Conservation (phyloP, 2,888 invertebrate genomes). For the Agapostemon virescens region DNA sequence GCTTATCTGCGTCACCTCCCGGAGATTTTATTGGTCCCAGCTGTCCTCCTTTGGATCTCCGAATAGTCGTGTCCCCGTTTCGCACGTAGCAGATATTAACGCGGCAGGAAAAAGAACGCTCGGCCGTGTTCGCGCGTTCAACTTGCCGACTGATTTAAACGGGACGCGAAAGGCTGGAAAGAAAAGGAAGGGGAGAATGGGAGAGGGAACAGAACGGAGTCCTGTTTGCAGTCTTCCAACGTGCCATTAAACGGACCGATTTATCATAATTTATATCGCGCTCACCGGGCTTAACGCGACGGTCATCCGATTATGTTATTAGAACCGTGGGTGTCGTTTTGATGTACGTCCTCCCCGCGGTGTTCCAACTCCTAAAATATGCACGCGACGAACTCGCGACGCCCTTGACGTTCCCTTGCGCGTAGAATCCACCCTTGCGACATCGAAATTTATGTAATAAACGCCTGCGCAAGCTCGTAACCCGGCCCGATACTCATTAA, state of each 20-base stretch:
- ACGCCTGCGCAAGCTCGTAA: neutral
- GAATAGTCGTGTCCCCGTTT: neutral
- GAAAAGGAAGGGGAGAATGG: neutral
- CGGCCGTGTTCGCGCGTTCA: neutral
- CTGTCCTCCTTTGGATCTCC: conserved; percentile 21
- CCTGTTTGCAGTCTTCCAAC: conserved; percentile 39
- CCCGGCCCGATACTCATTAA: conserved; percentile 34
- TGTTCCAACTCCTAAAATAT: conserved; percentile 53
- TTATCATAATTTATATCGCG: conserved; percentile 67
- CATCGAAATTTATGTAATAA: conserved; percentile 30
- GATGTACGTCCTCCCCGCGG: conserved; percentile 63
- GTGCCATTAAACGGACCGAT: conserved; percentile 42
- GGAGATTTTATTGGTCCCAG: conserved; percentile 46
- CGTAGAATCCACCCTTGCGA: conserved; percentile 24
- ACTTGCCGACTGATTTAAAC: conserved; percentile 24
- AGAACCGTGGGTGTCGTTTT: conserved; percentile 68
- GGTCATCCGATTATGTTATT: conserved; percentile 67
- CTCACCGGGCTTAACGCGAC: conserved; percentile 48
- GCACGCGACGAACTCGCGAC: conserved; percentile 25
- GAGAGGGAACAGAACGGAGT: too few relatives aligned
- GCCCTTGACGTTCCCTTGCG: conserved; percentile 9
- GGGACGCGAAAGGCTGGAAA: neutral
- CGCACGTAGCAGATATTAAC: conserved; percentile 9
- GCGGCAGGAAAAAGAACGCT: conserved; percentile 3
- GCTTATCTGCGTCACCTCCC: conserved; percentile 50